phyloP scores from a whole-genome alignment of 2,113 vertebrate species.

The Callocephalon fimbriatum region DNA sequence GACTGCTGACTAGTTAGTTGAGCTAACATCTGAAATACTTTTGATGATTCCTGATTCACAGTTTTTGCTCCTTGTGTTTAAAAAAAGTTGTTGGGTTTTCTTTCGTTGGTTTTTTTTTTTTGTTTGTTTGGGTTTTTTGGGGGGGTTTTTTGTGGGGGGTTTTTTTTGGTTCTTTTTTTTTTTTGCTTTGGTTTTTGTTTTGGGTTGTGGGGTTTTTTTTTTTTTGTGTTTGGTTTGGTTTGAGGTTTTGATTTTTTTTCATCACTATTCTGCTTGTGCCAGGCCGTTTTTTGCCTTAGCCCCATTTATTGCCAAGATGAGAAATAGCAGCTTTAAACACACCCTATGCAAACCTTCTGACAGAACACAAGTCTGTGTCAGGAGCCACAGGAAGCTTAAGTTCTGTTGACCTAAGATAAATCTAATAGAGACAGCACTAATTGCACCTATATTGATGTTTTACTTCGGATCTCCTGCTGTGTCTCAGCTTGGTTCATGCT shows the following conservation, averaged over 20 bases:
- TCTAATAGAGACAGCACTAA: neutral
- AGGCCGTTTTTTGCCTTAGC: neutral
- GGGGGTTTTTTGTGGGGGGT: no score
- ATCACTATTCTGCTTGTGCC: neutral
- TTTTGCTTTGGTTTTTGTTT: no score
- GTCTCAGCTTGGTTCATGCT: neutral
- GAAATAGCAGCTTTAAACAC: neutral
- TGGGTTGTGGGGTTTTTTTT: no score
- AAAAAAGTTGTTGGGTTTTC: fast-evolving
- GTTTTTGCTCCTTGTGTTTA: neutral
- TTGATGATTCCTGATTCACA: neutral
- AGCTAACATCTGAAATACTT: neutral
- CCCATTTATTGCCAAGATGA: neutral
- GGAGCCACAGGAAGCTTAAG: neutral
- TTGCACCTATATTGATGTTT: neutral
- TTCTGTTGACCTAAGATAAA: neutral
- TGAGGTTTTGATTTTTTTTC: neutral
- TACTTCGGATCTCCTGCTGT: neutral
- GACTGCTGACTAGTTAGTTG: neutral
- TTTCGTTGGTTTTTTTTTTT: neutral
- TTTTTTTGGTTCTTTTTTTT: no score
- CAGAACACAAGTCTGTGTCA: neutral
- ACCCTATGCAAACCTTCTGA: neutral
- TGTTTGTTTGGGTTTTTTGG: no score
- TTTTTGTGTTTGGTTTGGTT: neutral